Evolutionary conservation across 2,797 vertebrate genomes (phyloP).

Genomic region (Phyllotis vaccarum): DNA sequence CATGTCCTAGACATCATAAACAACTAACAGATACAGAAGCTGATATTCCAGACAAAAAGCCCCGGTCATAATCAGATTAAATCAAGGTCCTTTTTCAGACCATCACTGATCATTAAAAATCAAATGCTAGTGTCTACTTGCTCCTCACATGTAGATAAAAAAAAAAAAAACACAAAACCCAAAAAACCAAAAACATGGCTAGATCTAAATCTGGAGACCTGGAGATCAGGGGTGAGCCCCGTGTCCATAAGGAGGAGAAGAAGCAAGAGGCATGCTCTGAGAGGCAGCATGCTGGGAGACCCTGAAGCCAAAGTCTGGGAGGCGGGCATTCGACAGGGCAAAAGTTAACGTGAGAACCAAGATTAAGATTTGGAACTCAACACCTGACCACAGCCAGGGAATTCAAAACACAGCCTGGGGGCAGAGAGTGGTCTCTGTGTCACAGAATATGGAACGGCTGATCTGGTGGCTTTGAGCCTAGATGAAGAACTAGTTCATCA

Average conservation of each 20-base stretch:
- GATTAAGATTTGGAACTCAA: neutral
- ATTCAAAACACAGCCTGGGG: neutral
- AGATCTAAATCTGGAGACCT: neutral
- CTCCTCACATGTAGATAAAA: neutral
- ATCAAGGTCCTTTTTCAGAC: neutral
- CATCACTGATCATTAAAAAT: neutral
- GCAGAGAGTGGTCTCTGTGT: neutral
- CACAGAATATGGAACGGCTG: neutral
- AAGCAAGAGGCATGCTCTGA: neutral
- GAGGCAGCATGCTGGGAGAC: neutral
- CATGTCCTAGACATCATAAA: neutral
- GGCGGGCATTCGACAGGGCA: neutral
- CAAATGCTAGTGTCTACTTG: neutral
- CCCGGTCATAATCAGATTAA: neutral
- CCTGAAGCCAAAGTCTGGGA: neutral
- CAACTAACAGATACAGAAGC: neutral
- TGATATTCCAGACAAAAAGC: neutral
- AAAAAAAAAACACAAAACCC: too few relatives aligned
- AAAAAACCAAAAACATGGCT: neutral
- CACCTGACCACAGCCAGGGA: neutral
- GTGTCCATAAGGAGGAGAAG: neutral
- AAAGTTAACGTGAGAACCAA: neutral
- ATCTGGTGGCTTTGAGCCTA: neutral
- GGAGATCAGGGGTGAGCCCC: neutral
- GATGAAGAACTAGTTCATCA: too few relatives aligned